Conservation (phyloP, 2,888 invertebrate species). For the Pachymerium ferrugineum region DNA sequence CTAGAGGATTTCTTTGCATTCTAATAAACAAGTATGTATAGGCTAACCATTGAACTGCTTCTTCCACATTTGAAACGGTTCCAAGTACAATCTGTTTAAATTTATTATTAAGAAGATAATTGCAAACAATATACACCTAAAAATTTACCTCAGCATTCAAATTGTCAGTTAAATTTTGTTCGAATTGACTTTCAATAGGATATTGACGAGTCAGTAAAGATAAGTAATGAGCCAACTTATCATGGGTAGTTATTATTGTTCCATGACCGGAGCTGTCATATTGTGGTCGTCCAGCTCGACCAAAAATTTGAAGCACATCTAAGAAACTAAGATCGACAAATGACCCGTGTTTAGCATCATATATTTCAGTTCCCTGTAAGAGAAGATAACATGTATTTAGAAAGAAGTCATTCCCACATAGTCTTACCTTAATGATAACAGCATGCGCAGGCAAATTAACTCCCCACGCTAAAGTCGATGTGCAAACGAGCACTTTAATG, state of each 20-base stretch:
- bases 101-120: neutral
- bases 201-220: conserved; percentile 91
- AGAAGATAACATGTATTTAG: neutral
- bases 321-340: conserved; percentile 93
- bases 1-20: conserved; percentile 83
- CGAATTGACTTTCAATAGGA: conserved; percentile 97
- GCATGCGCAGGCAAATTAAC: conserved; percentile 98
- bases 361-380: conserved; percentile 86
- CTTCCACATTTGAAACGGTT: conserved; percentile 90
- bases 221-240: conserved; percentile 87
- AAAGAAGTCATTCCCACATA: neutral
- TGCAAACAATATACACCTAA: neutral
- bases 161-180: conserved; percentile 86
- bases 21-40: conserved; percentile 94
- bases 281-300: conserved; percentile 96
- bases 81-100: conserved; percentile 71
- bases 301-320: conserved; percentile 97
- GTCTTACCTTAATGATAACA: conserved; percentile 77
- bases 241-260: conserved; percentile 87
- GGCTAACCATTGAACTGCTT: conserved; percentile 95
- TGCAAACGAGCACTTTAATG: conserved; percentile 84
- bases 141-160: conserved; percentile 85
- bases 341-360: conserved; percentile 88
- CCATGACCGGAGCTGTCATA: conserved; percentile 92
- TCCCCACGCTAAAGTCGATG: conserved; percentile 98